Conservation (phyloP, 2,797 vertebrate species). For the Schizothorax lantsangensis region DNA sequence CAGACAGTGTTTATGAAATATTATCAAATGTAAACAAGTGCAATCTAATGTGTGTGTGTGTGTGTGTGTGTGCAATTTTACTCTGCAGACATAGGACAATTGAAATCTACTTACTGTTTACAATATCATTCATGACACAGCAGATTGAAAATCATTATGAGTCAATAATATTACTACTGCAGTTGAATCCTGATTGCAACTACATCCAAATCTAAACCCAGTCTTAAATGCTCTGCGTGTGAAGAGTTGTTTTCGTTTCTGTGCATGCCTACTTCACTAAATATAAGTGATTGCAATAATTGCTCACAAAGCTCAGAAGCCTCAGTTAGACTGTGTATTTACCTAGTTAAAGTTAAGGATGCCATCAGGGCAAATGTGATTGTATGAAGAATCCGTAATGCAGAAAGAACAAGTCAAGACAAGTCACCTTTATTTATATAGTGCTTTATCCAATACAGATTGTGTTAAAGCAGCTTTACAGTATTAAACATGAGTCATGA, state of each 20-base stretch:
- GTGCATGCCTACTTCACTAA: background rate
- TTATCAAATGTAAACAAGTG: slow-evolving; percentile 1
- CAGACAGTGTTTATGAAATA: background rate
- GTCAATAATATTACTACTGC: background rate
- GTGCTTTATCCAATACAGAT: no score
- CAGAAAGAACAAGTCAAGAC: background rate
- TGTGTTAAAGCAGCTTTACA: no score
- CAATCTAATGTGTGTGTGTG: no score
- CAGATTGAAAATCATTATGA: background rate
- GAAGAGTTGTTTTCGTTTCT: background rate
- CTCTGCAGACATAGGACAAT: background rate
- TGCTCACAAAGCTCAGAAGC: background rate
- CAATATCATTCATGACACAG: background rate
- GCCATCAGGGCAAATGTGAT: background rate
- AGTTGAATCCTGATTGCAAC: background rate
- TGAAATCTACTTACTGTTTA: background rate
- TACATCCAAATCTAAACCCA: background rate
- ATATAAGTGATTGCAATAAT: background rate
- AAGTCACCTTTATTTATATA: background rate
- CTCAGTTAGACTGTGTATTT: background rate
- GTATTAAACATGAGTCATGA: no score
- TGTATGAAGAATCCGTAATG: background rate
- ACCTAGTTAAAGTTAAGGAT: background rate
- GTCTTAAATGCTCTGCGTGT: background rate
- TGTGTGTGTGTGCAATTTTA: background rate